Evolutionary conservation across 1,140 invertebrate genomes (phyloP).

Genomic region (Ostrea edulis): DNA sequence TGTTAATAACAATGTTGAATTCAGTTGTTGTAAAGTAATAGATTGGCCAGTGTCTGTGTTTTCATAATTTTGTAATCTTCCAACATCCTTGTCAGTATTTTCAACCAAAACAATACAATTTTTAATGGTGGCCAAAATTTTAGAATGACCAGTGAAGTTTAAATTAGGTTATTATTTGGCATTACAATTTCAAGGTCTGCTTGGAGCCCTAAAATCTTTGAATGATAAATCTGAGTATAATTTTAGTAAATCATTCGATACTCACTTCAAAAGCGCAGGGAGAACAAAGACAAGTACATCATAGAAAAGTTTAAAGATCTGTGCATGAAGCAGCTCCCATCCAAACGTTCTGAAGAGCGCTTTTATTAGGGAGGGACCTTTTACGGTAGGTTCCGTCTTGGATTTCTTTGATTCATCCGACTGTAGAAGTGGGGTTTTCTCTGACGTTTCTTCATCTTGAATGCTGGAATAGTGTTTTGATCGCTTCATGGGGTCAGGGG

Average conservation of each 20-base stretch:
- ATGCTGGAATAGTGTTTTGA: not conserved
- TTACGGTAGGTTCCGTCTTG: not conserved
- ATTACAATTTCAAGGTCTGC: too few species aligned
- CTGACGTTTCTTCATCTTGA: not conserved
- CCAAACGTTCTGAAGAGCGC: constrained; percentile 64
- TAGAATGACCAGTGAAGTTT: too few species aligned
- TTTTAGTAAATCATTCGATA: not conserved
- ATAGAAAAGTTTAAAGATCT: constrained; percentile 66
- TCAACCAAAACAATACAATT: too few species aligned
- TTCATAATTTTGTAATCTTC: too few species aligned
- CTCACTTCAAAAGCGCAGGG: constrained; percentile 65
- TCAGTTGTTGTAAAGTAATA: too few species aligned
- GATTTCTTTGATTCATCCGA: not conserved
- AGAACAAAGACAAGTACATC: constrained; percentile 62
- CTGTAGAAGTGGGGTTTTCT: constrained; percentile 13
- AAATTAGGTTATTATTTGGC: too few species aligned
- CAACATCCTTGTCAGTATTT: too few species aligned
- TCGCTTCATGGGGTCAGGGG: not conserved
- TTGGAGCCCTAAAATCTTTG: too few species aligned
- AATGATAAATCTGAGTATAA: too few species aligned
- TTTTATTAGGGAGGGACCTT: constrained; percentile 56
- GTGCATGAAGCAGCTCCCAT: constrained; percentile 58
- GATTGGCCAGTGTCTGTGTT: too few species aligned
- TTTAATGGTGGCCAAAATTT: too few species aligned
- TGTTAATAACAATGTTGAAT: too few species aligned